Conservation (phyloP, 2,113 vertebrate genomes). For the Geococcyx californianus region DNA sequence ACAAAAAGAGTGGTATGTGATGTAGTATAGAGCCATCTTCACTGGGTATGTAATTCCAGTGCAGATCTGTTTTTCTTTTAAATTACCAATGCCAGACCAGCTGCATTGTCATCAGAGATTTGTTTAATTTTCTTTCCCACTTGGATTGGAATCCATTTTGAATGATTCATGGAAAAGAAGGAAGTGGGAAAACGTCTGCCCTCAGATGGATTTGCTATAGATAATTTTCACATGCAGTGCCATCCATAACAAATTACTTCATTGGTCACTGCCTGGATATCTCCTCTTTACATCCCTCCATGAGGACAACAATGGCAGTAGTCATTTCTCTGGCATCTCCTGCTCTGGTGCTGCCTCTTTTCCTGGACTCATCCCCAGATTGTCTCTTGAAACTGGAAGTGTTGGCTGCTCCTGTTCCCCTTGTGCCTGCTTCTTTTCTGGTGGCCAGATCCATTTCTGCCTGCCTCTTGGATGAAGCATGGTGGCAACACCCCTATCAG, state of each 20-base stretch:
- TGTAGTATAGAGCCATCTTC: background rate
- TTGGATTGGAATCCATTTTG: slow-evolving; percentile 13
- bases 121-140: slow-evolving; percentile 12
- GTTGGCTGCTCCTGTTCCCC: background rate
- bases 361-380: background rate
- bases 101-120: background rate
- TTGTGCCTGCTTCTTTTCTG: background rate
- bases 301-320: background rate
- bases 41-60: background rate
- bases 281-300: slow-evolving; percentile 3
- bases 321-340: slow-evolving; percentile 17
- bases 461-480: background rate
- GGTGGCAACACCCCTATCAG: background rate
- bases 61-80: background rate
- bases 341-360: background rate
- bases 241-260: slow-evolving; percentile 58
- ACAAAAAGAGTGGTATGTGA: background rate
- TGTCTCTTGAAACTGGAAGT: background rate
- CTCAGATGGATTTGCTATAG: slow-evolving; percentile 11
- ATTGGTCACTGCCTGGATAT: slow-evolving; percentile 11
- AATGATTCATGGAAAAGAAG: slow-evolving; percentile 10
- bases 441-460: background rate
- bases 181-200: background rate
- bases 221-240: slow-evolving; percentile 44
- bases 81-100: background rate